phyloP scores from a whole-genome alignment of 2,888 invertebrate species.

The Drosophila falleni region DNA sequence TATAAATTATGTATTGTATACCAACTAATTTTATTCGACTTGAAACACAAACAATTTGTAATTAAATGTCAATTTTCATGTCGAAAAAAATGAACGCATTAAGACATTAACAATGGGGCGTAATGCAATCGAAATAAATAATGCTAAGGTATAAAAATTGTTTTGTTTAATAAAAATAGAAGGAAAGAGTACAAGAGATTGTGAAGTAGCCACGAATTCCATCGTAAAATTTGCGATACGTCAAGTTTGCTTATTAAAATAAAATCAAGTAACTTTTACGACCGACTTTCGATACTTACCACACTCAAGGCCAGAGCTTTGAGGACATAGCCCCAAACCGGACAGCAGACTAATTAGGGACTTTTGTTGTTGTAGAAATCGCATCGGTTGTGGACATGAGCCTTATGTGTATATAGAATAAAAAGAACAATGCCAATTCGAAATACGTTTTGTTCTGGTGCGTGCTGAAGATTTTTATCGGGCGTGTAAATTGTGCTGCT shows the following conservation, averaged over 20 bases:
- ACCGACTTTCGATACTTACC: slow-evolving; percentile 49
- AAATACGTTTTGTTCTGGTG: slow-evolving; percentile 64
- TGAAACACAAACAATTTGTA: slow-evolving; percentile 36
- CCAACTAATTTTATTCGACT: slow-evolving; percentile 50
- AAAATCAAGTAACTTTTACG: slow-evolving; percentile 61
- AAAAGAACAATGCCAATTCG: slow-evolving; percentile 53
- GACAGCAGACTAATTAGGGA: slow-evolving; percentile 64
- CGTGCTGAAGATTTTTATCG: slow-evolving; percentile 73
- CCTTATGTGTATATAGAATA: background rate
- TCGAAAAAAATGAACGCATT: slow-evolving; percentile 34
- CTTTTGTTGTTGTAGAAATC: slow-evolving; percentile 39
- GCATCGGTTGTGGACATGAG: background rate
- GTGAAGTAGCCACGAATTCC: background rate
- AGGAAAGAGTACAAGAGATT: background rate
- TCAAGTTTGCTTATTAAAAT: slow-evolving; percentile 69
- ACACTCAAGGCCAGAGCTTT: slow-evolving; percentile 1
- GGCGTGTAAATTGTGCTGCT: slow-evolving; percentile 64
- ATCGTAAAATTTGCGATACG: slow-evolving; percentile 55
- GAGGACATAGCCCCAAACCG: slow-evolving; percentile 3
- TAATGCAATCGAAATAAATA: slow-evolving; percentile 34
- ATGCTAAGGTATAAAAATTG: slow-evolving; percentile 47
- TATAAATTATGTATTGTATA: slow-evolving; percentile 29
- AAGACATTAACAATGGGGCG: slow-evolving; percentile 56
- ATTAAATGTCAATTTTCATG: slow-evolving; percentile 77
- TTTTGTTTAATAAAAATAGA: slow-evolving; percentile 51